A percentile compares a stretch with the other conserved stretches of the same genome.
phyloP scores from a whole-genome alignment of 2,113 vertebrate species.

The Eulemur rufifrons region DNA sequence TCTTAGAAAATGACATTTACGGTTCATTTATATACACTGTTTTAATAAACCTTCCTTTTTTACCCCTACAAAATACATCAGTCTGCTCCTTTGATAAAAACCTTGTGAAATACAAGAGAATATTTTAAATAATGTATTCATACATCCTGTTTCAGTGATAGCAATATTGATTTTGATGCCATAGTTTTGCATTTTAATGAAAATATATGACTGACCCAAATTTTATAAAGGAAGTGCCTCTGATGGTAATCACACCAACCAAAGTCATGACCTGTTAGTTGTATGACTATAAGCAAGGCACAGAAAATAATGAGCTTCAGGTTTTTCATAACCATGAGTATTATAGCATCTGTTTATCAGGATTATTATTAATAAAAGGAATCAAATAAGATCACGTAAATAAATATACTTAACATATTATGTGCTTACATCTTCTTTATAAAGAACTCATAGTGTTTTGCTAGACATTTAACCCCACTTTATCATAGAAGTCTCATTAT shows the following conservation, averaged over 20 bases:
- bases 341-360: neutral
- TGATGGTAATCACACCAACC: neutral
- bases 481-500: neutral
- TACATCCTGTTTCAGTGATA: neutral
- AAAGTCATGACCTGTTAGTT: neutral
- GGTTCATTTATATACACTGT: neutral
- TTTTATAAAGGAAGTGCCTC: neutral
- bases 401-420: neutral
- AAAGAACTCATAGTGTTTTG: neutral
- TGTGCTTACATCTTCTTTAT: neutral
- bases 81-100: slow-evolving; percentile 22
- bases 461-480: neutral
- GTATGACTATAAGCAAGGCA: neutral
- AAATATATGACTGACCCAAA: neutral
- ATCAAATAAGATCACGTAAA: neutral
- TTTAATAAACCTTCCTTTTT: neutral
- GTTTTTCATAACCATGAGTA: neutral
- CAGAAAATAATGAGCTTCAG: neutral
- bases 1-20: neutral
- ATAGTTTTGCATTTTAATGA: neutral
- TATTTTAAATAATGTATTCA: slow-evolving; percentile 12
- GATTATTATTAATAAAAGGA: neutral
- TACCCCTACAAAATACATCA: neutral
- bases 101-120: neutral
- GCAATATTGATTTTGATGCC: neutral